Evolutionary conservation across 2,888 invertebrate species (phyloP), one percentile per base, ranked within the genome.

Genomic region (Drosophila mettleri): DNA sequence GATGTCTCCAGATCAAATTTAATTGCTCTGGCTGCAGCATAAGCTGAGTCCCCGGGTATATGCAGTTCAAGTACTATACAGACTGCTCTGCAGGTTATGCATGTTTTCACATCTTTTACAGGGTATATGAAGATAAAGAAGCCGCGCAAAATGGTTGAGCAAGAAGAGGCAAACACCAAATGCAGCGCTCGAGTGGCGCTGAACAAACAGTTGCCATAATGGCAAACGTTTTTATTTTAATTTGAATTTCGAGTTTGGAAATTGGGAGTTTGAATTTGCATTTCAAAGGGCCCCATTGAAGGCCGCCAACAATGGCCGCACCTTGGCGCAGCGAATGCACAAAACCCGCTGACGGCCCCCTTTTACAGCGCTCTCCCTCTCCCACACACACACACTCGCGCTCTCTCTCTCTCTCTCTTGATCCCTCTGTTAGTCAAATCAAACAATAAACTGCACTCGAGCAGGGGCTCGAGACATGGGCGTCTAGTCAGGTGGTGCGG

Each of bases 361-460:
- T 55, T 34, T 31, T 24, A 39, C 27, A 36, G 20, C 18, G 46
- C 33, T 31, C 33, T 49, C 10, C n/a, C 29, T n/a, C 33, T 33
- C 7, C 9, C 46, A 0, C 27, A 2, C 16, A 2, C 16, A 16
- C 43, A 4, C 27, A 2, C 16, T 2, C 45, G 14, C 27, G 0
- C 16, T 7, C 29, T 18, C 46, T 18, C 20, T 4, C 41, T n/a
- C 7, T 24, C 16, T 27, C 41, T 24, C 2, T n/a, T 2, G 24
- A 5, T 12, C 6, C 46, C 33, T 49, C 31, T 45, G 39, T 39
- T 33, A 34, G 29, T 41, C 54, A 54, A 84, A 85, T 85, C 88
- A 85, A 89, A 85, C 85, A 85, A 85, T 85, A 86, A 89, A 89
- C 85, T 87, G 89, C 85, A 86, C 89, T 89, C 83, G 49, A 87